phyloP scores from a whole-genome alignment of 2,888 invertebrate species.

The Bembecia ichneumoniformis region DNA sequence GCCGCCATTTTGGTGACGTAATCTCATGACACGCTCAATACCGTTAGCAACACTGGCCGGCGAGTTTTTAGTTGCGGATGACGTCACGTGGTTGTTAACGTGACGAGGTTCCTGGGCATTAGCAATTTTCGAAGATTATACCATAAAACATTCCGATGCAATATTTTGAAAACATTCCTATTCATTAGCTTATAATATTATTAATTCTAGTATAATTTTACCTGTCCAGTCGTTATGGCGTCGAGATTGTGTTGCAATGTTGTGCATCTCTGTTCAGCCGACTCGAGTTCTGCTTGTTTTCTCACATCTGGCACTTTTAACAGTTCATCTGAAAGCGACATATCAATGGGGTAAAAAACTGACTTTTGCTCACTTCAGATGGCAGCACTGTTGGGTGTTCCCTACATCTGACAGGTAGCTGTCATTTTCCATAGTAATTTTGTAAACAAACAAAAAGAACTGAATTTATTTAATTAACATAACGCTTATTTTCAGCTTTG shows the following conservation, averaged over 20 bases:
- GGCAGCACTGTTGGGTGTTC: no score
- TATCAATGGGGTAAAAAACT: neutral
- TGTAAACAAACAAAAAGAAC: no score
- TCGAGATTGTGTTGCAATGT: conserved; percentile 58
- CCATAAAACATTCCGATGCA: neutral
- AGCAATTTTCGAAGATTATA: neutral
- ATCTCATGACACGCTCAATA: no score
- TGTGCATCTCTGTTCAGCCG: conserved; percentile 51
- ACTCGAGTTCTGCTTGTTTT: conserved; percentile 57
- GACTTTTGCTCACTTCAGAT: no score
- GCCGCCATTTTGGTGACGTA: no score
- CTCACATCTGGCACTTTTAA: conserved; percentile 60
- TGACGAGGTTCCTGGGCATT: no score
- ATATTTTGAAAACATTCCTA: neutral
- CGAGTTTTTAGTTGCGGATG: neutral
- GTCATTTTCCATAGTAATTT: no score
- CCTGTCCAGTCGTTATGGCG: conserved; percentile 51
- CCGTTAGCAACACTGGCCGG: neutral
- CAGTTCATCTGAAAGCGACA: conserved; percentile 41
- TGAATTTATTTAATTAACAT: no score
- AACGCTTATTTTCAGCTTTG: no score
- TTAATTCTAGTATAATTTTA: conserved; percentile 21
- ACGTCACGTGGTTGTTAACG: no score
- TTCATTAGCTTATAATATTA: no score
- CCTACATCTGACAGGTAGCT: no score